A percentile compares a stretch with the other conserved stretches of the same genome.
Conservation (phyloP, 2,888 invertebrate species). For the Trilocha varians region DNA sequence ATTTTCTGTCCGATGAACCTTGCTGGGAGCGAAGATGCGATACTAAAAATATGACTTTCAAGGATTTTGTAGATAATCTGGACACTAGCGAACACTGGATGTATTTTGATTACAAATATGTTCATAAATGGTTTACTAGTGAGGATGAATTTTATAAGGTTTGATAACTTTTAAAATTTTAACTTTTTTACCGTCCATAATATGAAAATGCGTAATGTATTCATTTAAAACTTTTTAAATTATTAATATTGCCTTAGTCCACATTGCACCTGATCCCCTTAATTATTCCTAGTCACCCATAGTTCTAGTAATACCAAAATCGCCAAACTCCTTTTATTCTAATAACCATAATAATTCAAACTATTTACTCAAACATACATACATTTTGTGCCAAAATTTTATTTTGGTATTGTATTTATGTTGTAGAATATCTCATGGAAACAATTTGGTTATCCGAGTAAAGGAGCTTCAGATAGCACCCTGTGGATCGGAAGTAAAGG, state of each 20-base stretch:
- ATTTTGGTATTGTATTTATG: slow-evolving; percentile 1
- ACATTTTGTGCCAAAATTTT: too few relatives aligned
- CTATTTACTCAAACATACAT: too few relatives aligned
- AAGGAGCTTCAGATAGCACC: slow-evolving; percentile 79
- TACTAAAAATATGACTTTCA: slow-evolving; percentile 73
- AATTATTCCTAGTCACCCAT: too few relatives aligned
- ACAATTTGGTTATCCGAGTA: slow-evolving; percentile 80
- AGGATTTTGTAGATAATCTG: slow-evolving; percentile 71
- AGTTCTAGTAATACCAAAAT: too few relatives aligned
- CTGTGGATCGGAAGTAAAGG: slow-evolving; percentile 91
- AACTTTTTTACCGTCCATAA: too few relatives aligned
- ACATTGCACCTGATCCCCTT: too few relatives aligned
- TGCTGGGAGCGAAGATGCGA: slow-evolving; percentile 86
- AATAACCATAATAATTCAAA: too few relatives aligned
- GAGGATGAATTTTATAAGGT: slow-evolving; percentile 75
- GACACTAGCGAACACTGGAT: slow-evolving; percentile 74
- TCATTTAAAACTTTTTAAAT: too few relatives aligned
- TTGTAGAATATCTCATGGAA: slow-evolving; percentile 70
- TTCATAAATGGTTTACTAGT: slow-evolving; percentile 77
- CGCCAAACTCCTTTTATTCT: too few relatives aligned
- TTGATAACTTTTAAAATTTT: too few relatives aligned
- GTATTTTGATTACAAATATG: slow-evolving; percentile 90
- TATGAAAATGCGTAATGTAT: too few relatives aligned
- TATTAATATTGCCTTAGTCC: too few relatives aligned
- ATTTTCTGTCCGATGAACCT: slow-evolving; percentile 67